phyloP scores from a whole-genome alignment of 2,888 invertebrate genomes.

The Netelia inedita region DNA sequence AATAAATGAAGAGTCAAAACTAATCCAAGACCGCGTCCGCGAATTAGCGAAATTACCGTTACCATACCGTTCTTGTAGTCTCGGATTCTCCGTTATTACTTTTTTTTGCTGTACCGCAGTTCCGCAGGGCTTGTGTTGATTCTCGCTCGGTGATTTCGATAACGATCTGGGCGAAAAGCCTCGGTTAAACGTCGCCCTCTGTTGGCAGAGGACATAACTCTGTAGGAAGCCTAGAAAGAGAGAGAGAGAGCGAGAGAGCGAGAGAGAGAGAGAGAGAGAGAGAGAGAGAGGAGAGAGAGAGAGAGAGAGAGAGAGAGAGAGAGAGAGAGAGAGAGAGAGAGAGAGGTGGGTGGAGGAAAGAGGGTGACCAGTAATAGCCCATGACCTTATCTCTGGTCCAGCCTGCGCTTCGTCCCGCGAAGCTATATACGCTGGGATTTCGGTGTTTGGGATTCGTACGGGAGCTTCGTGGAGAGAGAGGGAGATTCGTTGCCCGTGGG shows the following conservation, averaged over 20 bases:
- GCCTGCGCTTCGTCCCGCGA: slow-evolving; percentile 68
- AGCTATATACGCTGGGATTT: slow-evolving; percentile 58
- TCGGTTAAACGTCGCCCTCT: slow-evolving; percentile 37
- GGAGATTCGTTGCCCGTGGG: slow-evolving; percentile 62
- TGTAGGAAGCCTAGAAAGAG: slow-evolving; percentile 19
- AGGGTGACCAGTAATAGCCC: slow-evolving; percentile 65
- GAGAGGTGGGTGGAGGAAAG: slow-evolving; percentile 44
- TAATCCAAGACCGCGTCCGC: neutral
- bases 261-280: slow-evolving; percentile 7
- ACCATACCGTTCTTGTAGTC: too few relatives aligned
- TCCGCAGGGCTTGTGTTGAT: slow-evolving; percentile 45
- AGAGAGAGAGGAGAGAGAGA: slow-evolving; percentile 55
- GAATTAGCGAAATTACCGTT: neutral
- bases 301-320: slow-evolving; percentile 18
- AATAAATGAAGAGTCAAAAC: too few relatives aligned
- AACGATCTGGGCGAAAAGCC: slow-evolving; percentile 53
- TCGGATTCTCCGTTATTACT: too few relatives aligned
- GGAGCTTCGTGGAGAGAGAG: slow-evolving; percentile 52
- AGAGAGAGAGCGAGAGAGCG: neutral
- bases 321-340: slow-evolving; percentile 7
- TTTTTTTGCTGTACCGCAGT: neutral
- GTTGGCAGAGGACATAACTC: slow-evolving; percentile 29
- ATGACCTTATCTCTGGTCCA: slow-evolving; percentile 76
- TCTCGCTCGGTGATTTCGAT: slow-evolving; percentile 48
- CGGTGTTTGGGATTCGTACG: slow-evolving; percentile 36